Base-by-base conservation (phyloP, 2,888 invertebrate species). In the Drosophila anomalipes region DNA sequence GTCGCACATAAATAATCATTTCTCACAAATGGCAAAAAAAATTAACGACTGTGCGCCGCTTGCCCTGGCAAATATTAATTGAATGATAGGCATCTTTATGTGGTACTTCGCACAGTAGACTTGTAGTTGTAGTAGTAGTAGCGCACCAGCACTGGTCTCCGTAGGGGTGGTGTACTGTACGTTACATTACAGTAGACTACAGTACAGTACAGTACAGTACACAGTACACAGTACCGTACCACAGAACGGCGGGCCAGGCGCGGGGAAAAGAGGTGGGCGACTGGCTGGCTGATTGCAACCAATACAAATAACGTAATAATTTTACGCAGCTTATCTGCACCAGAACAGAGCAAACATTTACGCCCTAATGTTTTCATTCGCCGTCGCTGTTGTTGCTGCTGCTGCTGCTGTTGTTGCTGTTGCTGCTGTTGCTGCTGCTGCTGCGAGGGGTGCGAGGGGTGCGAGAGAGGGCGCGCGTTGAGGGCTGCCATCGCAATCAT, bases 341-440 rank as follows among this genome's bases (percentile, higher is more conserved):
- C 91, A 91, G 87, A 92, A 91, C 91, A 91, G 92, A 89, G 82
- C 92, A 91, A 91, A 91, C 91, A 92, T 92, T 92, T 90, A 92
- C 91, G 92, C 92, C 92, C 92, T 89, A 86, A 89, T 89, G 91
- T 83, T 92, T 88, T 91, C 90, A 91, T 87, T 90, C 90, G 90
- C 61, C 35, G 53, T 37, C 9, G 26, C 12, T 54, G 22, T 16
- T 53, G 22, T 16, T 35, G 22, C 14, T 54, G 54, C 16, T n/a
- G n/a, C n/a, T n/a, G n/a, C n/a, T n/a, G n/a, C n/a, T n/a, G n/a
- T n/a, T n/a, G n/a, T n/a, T 33, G 16, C 10, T 53, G 51, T 16
- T 12, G n/a, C 0, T 12, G 44, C 19, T 52, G 44, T 0, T 37
- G 37, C 0, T 37, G 47, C 12, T 6, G 33, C 0, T 28, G 56